Conservation (phyloP, 92 coral and sea anemone species). For the Pocillopora grandis region DNA sequence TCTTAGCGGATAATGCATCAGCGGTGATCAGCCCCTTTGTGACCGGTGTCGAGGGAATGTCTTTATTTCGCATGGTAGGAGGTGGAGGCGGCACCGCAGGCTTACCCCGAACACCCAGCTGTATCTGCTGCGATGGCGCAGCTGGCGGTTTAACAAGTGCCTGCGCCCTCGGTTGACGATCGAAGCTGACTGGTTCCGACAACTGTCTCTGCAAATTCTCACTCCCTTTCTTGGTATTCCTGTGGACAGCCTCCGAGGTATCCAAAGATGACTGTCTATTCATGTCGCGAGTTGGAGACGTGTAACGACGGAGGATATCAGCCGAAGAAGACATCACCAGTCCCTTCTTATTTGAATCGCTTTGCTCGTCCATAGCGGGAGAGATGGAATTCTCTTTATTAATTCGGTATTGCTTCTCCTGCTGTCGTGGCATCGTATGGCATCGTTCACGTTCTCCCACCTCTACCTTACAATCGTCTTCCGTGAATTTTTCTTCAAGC, state of each 20-base stretch:
- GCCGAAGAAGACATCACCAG: constrained; percentile 34
- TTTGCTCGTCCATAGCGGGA: neutral
- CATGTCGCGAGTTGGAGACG: constrained; percentile 41
- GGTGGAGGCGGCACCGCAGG: constrained; percentile 57
- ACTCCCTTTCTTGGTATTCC: neutral
- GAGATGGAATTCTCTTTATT: neutral
- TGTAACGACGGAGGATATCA: constrained; percentile 39
- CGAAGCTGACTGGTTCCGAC: constrained; percentile 23
- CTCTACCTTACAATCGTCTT: constrained; percentile 5
- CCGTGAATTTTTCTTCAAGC: constrained; percentile 38
- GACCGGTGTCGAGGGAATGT: constrained; percentile 65
- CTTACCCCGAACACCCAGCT: constrained; percentile 32
- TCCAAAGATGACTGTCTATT: constrained; percentile 47
- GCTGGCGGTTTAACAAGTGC: neutral
- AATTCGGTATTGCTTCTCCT: neutral
- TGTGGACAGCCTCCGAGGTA: constrained; percentile 9
- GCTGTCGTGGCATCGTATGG: neutral
- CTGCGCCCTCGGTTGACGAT: constrained; percentile 7
- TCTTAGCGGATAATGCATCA: constrained; percentile 73
- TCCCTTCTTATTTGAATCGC: neutral
- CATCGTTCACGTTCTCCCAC: neutral
- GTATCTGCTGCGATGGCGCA: neutral
- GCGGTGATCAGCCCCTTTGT: constrained; percentile 72
- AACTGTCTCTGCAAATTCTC: constrained; percentile 23
- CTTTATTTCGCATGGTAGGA: constrained; percentile 33